Percentiles rank a stretch among this genome's conserved stretches.
phyloP scores from a whole-genome alignment of 1,140 invertebrate species.

The Aphaenogaster floridana region DNA sequence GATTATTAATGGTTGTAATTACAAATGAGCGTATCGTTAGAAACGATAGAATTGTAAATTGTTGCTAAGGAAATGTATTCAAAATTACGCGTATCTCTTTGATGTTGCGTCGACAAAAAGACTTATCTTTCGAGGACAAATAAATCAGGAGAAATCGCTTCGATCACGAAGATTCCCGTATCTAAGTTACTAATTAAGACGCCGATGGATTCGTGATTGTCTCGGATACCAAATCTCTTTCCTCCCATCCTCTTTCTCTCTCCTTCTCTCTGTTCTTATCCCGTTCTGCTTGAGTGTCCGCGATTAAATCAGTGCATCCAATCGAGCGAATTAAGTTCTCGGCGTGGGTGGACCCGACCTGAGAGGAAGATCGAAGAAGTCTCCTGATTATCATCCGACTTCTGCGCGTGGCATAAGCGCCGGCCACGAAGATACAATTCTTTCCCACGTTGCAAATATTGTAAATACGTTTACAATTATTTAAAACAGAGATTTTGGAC shows the following conservation, averaged over 20 bases:
- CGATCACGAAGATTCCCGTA: slow-evolving; percentile 66
- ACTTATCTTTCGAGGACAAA: neutral
- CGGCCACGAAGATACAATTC: slow-evolving; percentile 27
- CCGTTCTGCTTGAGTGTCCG: slow-evolving; percentile 68
- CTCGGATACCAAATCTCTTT: slow-evolving; percentile 55
- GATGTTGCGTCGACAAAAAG: neutral
- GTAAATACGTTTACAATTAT: slow-evolving; percentile 9
- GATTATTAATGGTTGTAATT: slow-evolving; percentile 5
- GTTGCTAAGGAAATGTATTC: neutral
- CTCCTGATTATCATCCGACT: slow-evolving; percentile 49
- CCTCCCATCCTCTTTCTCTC: neutral
- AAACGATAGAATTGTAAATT: neutral
- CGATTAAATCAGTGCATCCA: slow-evolving; percentile 79
- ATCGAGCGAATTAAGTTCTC: slow-evolving; percentile 79
- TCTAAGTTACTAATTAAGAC: slow-evolving; percentile 79
- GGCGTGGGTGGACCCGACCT: slow-evolving; percentile 78
- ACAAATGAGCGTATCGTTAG: neutral
- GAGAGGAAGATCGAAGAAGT: slow-evolving; percentile 68
- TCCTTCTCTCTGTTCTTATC: slow-evolving; percentile 34
- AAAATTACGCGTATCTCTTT: neutral
- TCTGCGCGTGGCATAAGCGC: slow-evolving; percentile 61
- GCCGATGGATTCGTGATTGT: slow-evolving; percentile 75
- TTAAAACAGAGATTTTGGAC: neutral
- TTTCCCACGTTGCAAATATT: neutral
- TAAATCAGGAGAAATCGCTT: slow-evolving; percentile 42